phyloP scores from a whole-genome alignment of 2,797 vertebrate genomes.

The Tamandua tetradactyla region DNA sequence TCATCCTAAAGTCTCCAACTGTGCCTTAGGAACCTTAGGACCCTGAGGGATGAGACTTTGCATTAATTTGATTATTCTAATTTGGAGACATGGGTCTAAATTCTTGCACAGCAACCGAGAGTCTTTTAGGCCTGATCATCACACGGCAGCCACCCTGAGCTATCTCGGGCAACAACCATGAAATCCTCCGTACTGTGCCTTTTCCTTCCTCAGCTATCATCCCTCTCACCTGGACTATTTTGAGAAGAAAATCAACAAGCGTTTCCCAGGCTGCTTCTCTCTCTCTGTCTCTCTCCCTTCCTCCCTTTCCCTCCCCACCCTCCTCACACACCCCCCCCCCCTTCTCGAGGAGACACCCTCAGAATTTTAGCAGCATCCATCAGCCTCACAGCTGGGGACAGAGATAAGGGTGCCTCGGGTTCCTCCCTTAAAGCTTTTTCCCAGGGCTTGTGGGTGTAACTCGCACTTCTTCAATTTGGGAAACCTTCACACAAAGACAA shows the following conservation, averaged over 20 bases:
- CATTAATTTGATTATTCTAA: constrained; percentile 48
- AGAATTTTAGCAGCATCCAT: constrained; percentile 21
- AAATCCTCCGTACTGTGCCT: neutral
- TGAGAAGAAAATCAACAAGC: constrained; percentile 54
- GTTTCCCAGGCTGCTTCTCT: neutral
- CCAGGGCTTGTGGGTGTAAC: neutral
- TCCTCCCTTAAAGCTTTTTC: neutral
- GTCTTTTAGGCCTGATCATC: neutral
- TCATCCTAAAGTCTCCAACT: neutral
- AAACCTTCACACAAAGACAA: constrained; percentile 8
- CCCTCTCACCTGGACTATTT: constrained; percentile 57
- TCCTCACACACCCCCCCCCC: neutral
- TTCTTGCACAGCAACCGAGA: constrained; percentile 5
- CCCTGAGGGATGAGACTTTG: neutral
- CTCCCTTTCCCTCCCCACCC: neutral
- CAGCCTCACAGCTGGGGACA: constrained; percentile 14
- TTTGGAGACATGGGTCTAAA: neutral
- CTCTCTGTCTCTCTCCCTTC: neutral
- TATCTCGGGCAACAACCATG: constrained; percentile 16
- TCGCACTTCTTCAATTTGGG: neutral
- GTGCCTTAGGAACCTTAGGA: neutral
- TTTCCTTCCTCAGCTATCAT: neutral
- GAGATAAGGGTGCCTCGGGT: neutral
- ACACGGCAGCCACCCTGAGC: neutral
- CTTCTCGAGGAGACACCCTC: neutral